These are phyloP conservation scores for Papilio polytes DNA, from an alignment of 1,140 invertebrate species.

Conservation along the genomic window DNA sequence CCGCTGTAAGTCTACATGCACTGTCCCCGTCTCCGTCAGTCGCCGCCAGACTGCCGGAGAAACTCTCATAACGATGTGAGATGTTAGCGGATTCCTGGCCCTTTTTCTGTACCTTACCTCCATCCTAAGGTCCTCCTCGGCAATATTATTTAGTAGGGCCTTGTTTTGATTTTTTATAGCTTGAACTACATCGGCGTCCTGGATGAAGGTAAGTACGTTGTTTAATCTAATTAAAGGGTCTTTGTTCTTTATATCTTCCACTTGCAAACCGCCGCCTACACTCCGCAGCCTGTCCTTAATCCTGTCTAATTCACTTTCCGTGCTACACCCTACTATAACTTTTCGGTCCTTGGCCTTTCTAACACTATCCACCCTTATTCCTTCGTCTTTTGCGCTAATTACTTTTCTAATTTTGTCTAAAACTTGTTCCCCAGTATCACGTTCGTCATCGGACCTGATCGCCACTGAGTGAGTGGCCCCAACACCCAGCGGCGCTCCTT, in stretches of 20 bases:
- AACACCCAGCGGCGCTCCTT: background rate
- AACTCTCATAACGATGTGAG: background rate
- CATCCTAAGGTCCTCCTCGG: background rate
- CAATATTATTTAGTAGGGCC: background rate
- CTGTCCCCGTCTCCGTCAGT: background rate
- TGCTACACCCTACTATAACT: background rate
- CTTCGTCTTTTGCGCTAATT: background rate
- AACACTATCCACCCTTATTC: background rate
- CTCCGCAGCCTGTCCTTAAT: background rate
- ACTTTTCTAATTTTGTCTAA: background rate
- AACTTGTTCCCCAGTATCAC: background rate
- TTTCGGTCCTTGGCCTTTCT: background rate
- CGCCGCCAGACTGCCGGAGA: background rate
- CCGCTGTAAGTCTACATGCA: no score
- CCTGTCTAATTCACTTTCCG: background rate
- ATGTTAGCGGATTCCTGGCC: background rate
- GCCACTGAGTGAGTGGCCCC: constrained; percentile 3
- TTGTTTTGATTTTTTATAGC: background rate
- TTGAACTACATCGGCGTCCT: background rate
- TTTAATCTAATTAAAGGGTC: background rate
- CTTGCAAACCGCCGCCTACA: background rate
- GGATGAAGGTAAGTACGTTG: background rate
- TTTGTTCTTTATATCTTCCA: background rate
- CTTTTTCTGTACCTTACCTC: background rate
- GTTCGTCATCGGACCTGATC: background rate